Evolutionary conservation across 2,888 invertebrate genomes (phyloP).

Genomic region (Cheilosia grossa): DNA sequence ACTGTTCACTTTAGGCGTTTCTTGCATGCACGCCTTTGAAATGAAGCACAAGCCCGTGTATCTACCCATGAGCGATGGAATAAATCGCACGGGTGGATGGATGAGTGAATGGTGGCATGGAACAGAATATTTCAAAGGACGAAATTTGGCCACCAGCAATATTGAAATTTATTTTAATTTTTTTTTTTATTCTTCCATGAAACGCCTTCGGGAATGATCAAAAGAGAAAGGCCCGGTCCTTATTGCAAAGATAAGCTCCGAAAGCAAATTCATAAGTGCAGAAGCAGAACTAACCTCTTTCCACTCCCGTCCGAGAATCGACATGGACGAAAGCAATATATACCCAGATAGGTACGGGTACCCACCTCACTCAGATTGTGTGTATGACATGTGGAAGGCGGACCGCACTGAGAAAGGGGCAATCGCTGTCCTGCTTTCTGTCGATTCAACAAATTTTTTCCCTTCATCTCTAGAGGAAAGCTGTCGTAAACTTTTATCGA

Average conservation of each 20-base stretch:
- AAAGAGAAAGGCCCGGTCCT: conserved; percentile 44
- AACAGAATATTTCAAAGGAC: conserved; percentile 60
- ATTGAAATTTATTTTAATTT: conserved; percentile 48
- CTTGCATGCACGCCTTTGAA: conserved; percentile 63
- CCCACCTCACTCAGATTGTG: background rate
- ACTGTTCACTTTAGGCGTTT: conserved; percentile 61
- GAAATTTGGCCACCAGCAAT: conserved; percentile 59
- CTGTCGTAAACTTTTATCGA: conserved; percentile 65
- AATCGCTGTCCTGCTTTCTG: conserved; percentile 34
- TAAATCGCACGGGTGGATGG: conserved; percentile 57
- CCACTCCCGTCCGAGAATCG: conserved; percentile 8
- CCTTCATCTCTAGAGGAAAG: conserved; percentile 32
- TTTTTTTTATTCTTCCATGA: background rate
- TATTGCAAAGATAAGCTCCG: conserved; percentile 34
- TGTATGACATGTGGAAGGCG: background rate
- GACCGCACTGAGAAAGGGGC: background rate
- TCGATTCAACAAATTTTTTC: conserved; percentile 40
- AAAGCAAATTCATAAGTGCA: conserved; percentile 53
- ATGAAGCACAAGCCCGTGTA: conserved; percentile 41
- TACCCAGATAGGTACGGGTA: background rate
- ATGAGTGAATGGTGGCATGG: conserved; percentile 59
- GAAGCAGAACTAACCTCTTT: conserved; percentile 21
- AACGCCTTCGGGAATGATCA: conserved; percentile 46
- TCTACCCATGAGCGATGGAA: conserved; percentile 43
- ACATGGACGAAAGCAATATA: background rate